These are phyloP conservation scores for Oreocharis arfaki DNA, from an alignment of 2,113 vertebrate genomes.

Conservation along the genomic window DNA sequence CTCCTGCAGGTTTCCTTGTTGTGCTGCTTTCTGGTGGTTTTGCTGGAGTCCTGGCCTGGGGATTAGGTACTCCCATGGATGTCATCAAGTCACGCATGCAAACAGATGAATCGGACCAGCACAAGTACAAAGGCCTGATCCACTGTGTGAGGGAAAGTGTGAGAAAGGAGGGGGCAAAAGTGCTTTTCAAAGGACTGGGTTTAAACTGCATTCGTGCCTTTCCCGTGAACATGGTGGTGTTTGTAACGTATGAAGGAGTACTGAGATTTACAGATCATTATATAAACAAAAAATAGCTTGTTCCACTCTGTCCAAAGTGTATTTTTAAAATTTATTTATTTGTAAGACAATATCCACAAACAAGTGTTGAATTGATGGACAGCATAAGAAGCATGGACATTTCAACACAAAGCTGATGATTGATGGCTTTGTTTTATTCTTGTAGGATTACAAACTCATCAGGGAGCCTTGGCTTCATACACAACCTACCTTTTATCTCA, in stretches of 20 bases:
- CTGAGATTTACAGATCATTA: constrained; percentile 62
- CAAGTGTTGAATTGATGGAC: neutral
- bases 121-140: constrained; percentile 79
- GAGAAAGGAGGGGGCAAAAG: constrained; percentile 74
- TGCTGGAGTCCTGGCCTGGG: constrained; percentile 85
- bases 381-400: neutral
- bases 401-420: neutral
- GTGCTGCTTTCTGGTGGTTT: constrained; percentile 86
- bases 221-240: constrained; percentile 90
- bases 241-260: constrained; percentile 81
- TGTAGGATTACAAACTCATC: neutral
- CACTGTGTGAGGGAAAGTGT: constrained; percentile 82
- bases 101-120: constrained; percentile 72
- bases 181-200: constrained; percentile 85
- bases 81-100: constrained; percentile 91
- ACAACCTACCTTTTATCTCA: neutral
- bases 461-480: neutral
- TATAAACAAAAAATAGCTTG: neutral
- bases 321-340: neutral
- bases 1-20: constrained; percentile 68
- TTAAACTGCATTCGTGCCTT: constrained; percentile 89
- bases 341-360: neutral
- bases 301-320: neutral
- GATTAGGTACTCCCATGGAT: constrained; percentile 87
- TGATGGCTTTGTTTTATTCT: neutral